Percentiles rank a stretch among this genome's conserved stretches.
These are phyloP conservation scores for Heliconius hewitsoni DNA, from an alignment of 1,140 invertebrate species.

Conservation along the genomic window DNA sequence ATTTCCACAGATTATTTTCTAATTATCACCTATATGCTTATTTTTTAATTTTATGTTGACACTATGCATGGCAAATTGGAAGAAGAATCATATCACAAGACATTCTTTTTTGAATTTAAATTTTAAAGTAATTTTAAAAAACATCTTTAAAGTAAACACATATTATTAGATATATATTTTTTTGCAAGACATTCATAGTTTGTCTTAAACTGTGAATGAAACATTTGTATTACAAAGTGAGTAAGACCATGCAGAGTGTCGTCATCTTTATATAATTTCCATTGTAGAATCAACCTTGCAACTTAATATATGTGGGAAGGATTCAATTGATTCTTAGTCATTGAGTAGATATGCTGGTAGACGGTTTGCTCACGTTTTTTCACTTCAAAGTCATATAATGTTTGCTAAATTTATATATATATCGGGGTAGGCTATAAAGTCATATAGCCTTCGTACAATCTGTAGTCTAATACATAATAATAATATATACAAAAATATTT, in stretches of 20 bases:
- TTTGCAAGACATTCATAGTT: no score
- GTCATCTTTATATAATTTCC: slow-evolving; percentile 14
- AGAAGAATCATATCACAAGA: no score
- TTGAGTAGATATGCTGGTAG: background rate
- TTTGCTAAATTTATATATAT: background rate
- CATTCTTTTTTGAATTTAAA: no score
- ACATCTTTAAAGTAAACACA: no score
- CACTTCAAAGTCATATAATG: background rate
- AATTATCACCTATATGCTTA: slow-evolving; percentile 3
- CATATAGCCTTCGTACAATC: no score
- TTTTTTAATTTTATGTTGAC: background rate
- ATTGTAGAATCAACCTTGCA: slow-evolving; percentile 25
- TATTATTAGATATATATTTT: no score
- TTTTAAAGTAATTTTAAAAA: no score
- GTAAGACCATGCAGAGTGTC: slow-evolving; percentile 12
- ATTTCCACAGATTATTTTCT: slow-evolving; percentile 7
- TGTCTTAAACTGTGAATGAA: background rate
- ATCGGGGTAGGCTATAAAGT: no score
- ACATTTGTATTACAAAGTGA: background rate
- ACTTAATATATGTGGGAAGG: slow-evolving; percentile 29
- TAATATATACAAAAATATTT: no score
- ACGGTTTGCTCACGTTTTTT: background rate
- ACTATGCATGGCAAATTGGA: background rate
- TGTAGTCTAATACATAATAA: no score
- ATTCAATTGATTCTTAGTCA: slow-evolving; percentile 35